Conservation (phyloP, 2,888 invertebrate species). For the Stegophylla sp. region DNA sequence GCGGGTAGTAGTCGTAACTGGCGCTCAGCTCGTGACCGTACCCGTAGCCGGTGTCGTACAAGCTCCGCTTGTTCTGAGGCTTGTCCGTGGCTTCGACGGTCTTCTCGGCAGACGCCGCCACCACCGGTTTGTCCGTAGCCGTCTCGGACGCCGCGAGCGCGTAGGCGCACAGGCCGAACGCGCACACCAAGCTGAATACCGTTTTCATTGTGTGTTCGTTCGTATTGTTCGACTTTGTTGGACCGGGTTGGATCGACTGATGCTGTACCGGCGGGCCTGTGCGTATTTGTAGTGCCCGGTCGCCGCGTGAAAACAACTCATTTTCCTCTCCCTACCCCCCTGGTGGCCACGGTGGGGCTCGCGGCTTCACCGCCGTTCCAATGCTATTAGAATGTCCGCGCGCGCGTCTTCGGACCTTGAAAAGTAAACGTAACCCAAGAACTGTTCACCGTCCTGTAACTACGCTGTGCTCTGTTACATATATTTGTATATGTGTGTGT, state of each 20-base stretch:
- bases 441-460: background rate
- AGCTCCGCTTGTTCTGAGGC: conserved; percentile 60
- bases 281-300: conserved; percentile 62
- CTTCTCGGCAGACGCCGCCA: conserved; percentile 55
- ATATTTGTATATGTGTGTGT: too few relatives aligned
- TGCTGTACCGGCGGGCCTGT: background rate
- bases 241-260: conserved; percentile 52
- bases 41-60: conserved; percentile 61
- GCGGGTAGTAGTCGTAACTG: too few relatives aligned
- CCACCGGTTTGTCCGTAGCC: conserved; percentile 33
- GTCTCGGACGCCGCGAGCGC: conserved; percentile 9
- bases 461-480: conserved; percentile 21
- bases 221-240: too few relatives aligned
- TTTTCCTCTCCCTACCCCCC: conserved; percentile 44
- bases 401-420: conserved; percentile 27
- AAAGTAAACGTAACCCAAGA: conserved; percentile 50
- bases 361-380: conserved; percentile 27
- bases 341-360: background rate
- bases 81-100: conserved; percentile 62
- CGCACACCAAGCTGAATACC: too few relatives aligned
- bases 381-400: conserved; percentile 40
- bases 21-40: conserved; percentile 37
- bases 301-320: conserved; percentile 15
- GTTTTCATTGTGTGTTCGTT: too few relatives aligned
- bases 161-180: conserved; percentile 19